phyloP scores from a whole-genome alignment of 2,113 vertebrate genomes.

The Ageneiosus marmoratus region DNA sequence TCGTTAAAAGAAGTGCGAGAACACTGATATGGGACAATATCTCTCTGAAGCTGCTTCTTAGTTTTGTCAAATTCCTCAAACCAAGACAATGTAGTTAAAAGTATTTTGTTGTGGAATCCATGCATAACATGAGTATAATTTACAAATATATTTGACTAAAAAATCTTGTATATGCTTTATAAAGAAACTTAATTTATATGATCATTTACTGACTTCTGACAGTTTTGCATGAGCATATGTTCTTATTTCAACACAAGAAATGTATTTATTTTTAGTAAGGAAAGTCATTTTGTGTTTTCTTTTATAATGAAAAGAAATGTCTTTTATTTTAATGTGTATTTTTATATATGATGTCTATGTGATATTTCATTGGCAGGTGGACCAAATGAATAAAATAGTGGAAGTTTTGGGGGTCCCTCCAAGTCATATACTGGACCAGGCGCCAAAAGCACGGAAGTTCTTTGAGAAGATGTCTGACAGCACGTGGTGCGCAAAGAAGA shows the following conservation, averaged over 20 bases:
- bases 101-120: not conserved
- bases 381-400: constrained; percentile 99
- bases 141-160: not conserved
- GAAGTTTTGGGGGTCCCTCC: constrained; percentile 94
- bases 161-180: not conserved
- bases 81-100: not conserved
- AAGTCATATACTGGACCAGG: constrained; percentile 98
- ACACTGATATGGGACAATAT: not conserved
- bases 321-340: not conserved
- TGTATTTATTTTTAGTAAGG: not conserved
- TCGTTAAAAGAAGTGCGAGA: not conserved
- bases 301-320: not conserved
- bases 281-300: not conserved
- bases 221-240: not conserved
- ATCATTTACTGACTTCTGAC: too few relatives aligned
- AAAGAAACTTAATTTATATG: not conserved
- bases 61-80: not conserved
- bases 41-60: not conserved
- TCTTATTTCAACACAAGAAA: not conserved
- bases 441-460: constrained; percentile 99
- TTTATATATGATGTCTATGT: not conserved
- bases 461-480: constrained; percentile 98
- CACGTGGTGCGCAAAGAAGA: constrained; percentile 99
- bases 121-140: not conserved
- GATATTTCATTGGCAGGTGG: constrained; percentile 78